Base-by-base conservation (phyloP, 2,113 vertebrate species). In the Pandion haliaetus region DNA sequence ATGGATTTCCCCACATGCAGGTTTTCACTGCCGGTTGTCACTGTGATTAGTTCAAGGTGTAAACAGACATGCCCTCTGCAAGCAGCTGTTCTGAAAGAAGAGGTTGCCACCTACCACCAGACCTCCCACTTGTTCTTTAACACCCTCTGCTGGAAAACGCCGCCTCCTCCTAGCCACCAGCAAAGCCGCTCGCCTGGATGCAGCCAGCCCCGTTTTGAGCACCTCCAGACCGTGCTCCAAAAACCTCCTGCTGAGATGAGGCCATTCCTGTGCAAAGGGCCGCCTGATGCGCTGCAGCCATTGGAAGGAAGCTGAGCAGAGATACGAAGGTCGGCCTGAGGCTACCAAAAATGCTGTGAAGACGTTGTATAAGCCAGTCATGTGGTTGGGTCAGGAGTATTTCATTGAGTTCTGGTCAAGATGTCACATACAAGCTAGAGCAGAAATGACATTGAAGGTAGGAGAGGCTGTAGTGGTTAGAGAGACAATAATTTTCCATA, bases 31-130 rank as follows among this genome's bases (percentile, higher is more conserved):
- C 59, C 66, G 55, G 45, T 91, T 96, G 96, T 97, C 97, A 93
- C 82, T 95, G 95, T 86, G 90, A 95, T 95, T 92, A 94, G 82
- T 66, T 88, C 82, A 93, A 96, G 76, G 92, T 96, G 90, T 92
- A 83, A 96, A 96, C 90, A 96, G 90, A 80, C 15, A 8, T 93
- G 91, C 91, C 86, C 81, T 89, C 83, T 89, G 83, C 91, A 63
- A 93, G 87, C 82, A 95, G 82, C 93, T 61, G 82, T 93, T 78
- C 81, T 90, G 70, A 93, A 76, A 85, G 78, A 93, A 91, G 92
- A 85, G n/a, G 36, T 90, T 93, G 73, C 91, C 90, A 96, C 84
- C 61, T 65, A 85, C 73, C 87, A 87, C 62, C 66, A 82, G 70
- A 44, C 44, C 54, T 94, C 90, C 52, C 3, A 2, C 44, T 76